These are phyloP conservation scores for Eulemur macaco DNA, from an alignment of 2,113 vertebrate genomes.

Conservation along the genomic window DNA sequence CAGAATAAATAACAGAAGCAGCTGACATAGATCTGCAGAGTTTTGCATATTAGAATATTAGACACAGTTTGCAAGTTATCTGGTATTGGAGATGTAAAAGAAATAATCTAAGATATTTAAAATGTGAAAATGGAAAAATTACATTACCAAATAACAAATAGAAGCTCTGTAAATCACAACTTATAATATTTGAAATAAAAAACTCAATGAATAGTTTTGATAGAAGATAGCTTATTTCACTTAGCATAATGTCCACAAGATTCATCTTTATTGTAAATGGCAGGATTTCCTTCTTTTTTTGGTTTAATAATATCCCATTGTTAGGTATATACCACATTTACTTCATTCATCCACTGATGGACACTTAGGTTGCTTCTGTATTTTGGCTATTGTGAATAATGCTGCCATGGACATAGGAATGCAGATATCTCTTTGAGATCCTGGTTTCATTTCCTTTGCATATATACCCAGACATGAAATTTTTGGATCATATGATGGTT, in stretches of 20 bases:
- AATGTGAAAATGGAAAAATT: not conserved
- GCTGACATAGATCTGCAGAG: not conserved
- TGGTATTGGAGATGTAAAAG: not conserved
- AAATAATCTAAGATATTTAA: not conserved
- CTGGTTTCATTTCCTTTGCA: not conserved
- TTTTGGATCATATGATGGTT: not conserved
- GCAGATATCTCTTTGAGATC: not conserved
- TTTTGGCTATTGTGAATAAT: not conserved
- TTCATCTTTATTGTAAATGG: not conserved
- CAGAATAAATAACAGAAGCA: not conserved
- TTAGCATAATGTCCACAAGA: not conserved
- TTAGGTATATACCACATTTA: not conserved
- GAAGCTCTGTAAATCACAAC: not conserved
- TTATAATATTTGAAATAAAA: not conserved
- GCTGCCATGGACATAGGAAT: accelerated
- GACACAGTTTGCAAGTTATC: not conserved
- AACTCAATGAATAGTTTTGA: not conserved
- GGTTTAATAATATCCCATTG: not conserved
- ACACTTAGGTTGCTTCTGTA: not conserved
- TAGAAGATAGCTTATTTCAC: not conserved
- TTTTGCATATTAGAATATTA: not conserved
- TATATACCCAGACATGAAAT: not conserved
- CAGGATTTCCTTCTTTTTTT: not conserved
- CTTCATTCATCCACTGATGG: not conserved
- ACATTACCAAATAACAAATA: not conserved